phyloP scores from a whole-genome alignment of 30 jellyfish, hydroid and myxozoan genomes.

The Hydractinia symbiolongicarpus region DNA sequence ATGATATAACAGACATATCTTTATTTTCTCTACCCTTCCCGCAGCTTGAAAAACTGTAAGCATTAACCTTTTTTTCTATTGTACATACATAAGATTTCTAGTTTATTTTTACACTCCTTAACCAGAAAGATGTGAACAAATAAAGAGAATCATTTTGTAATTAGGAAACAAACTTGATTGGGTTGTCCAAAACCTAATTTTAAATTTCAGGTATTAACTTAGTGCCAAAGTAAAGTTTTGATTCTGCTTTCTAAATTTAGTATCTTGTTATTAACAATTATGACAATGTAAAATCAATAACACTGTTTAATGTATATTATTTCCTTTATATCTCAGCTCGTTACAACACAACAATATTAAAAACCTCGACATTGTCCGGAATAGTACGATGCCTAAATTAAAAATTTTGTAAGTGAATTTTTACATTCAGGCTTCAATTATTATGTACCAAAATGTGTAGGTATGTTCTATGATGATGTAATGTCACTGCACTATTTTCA shows the following conservation, averaged over 20 bases:
- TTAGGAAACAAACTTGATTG: too few species aligned
- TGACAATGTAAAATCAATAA: background rate
- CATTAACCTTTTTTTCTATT: background rate
- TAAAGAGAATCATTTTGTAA: too few species aligned
- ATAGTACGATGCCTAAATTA: background rate
- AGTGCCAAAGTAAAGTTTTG: too few species aligned
- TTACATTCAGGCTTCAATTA: background rate
- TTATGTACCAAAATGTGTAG: too few species aligned
- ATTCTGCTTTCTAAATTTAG: too few species aligned
- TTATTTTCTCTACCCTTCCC: background rate
- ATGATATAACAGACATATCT: background rate
- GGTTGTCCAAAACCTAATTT: too few species aligned
- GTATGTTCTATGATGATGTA: too few species aligned
- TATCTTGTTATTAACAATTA: too few species aligned
- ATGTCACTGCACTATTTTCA: too few species aligned
- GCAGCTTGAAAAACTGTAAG: slow-evolving; percentile 10
- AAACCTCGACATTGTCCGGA: slow-evolving; percentile 3
- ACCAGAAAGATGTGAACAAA: too few species aligned
- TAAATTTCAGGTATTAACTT: too few species aligned
- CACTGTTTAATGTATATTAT: background rate
- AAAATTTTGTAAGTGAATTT: background rate
- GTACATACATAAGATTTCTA: background rate
- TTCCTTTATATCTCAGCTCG: background rate
- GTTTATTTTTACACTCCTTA: too few species aligned
- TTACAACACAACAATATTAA: background rate